phyloP scores from a whole-genome alignment of 2,888 invertebrate genomes.

The Icerya purchasi region DNA sequence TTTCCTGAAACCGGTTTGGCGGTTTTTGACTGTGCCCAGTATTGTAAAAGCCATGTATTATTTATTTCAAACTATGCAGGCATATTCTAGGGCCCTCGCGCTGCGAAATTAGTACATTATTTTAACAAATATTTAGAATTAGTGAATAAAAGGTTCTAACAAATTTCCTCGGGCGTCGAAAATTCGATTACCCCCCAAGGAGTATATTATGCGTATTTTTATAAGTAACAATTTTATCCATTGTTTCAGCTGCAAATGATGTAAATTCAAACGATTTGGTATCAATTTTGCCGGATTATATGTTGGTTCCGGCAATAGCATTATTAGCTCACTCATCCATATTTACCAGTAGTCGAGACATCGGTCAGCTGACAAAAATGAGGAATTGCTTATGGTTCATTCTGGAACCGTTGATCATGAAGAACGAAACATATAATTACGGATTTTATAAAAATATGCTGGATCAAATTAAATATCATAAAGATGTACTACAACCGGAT shows the following conservation, averaged over 20 bases:
- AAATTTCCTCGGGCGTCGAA: no score
- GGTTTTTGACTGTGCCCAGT: no score
- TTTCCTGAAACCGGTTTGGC: no score
- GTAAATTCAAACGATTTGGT: neutral
- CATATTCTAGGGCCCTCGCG: no score
- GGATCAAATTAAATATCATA: conserved; percentile 84
- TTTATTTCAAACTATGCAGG: no score
- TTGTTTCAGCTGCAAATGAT: neutral
- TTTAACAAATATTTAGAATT: no score
- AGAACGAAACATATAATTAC: conserved; percentile 84
- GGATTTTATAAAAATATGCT: conserved; percentile 86
- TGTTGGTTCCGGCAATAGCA: conserved; percentile 90
- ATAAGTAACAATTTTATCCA: no score
- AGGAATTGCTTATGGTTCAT: conserved; percentile 84
- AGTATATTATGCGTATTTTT: no score
- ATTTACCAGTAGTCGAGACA: conserved; percentile 53
- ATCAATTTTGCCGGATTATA: conserved; percentile 77
- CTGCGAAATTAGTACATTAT: no score
- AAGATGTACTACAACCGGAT: conserved; percentile 64
- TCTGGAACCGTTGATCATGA: conserved; percentile 76
- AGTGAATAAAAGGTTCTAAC: no score
- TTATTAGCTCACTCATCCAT: conserved; percentile 81
- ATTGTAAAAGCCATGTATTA: no score
- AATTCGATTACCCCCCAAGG: no score
- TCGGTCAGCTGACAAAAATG: conserved; percentile 51